Conservation (phyloP, 1,140 invertebrate genomes). For the Drosophila watanabei region DNA sequence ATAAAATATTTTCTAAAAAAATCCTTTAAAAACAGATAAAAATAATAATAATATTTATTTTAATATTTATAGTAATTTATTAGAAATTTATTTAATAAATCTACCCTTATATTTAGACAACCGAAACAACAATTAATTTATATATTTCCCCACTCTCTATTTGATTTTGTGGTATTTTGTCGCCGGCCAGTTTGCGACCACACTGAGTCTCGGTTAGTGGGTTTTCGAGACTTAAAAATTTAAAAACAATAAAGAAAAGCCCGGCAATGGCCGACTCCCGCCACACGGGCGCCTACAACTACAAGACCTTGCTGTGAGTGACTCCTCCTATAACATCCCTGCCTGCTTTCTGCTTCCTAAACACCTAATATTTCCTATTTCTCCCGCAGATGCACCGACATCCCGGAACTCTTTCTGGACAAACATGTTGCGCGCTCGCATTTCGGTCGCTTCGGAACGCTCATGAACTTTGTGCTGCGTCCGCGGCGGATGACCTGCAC, state of each 20-base stretch:
- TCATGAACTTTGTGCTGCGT: slow-evolving; percentile 88
- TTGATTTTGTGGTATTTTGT: not conserved
- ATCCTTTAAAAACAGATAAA: no score
- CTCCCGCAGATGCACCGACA: slow-evolving; percentile 87
- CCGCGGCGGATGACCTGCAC: slow-evolving; percentile 88
- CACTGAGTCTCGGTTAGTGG: not conserved
- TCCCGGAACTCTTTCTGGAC: slow-evolving; percentile 89
- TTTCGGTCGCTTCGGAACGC: slow-evolving; percentile 89
- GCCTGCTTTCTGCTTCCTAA: not conserved
- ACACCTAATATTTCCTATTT: not conserved
- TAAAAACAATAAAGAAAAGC: not conserved
- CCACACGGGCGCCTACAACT: slow-evolving; percentile 44
- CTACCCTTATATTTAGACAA: no score
- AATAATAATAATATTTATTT: no score
- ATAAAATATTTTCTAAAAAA: no score
- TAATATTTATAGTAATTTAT: no score
- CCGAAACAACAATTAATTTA: no score
- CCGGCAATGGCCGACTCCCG: slow-evolving; percentile 52
- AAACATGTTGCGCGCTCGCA: slow-evolving; percentile 88
- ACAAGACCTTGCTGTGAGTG: slow-evolving; percentile 71
- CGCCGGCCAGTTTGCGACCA: not conserved
- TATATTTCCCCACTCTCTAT: not conserved
- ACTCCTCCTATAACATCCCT: not conserved
- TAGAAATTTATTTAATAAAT: no score
- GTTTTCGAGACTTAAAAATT: not conserved